Conservation (phyloP, 2,888 invertebrate species). For the Hirudinaria manillensis region DNA sequence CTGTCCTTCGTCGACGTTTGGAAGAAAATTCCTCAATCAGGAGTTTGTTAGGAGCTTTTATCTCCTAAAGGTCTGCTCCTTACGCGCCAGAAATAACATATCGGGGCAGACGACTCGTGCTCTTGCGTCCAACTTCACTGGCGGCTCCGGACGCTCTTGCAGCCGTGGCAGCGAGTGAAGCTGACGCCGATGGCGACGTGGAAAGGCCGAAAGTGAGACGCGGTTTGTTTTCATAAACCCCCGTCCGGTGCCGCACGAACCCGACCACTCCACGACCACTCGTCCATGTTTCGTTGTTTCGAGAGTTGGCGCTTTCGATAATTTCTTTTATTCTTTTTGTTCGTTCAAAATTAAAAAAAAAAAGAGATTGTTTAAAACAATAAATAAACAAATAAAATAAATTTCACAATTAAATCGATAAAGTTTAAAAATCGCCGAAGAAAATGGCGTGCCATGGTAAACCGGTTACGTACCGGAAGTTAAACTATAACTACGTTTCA, state of each 20-base stretch:
- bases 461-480: no score
- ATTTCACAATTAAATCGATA: not conserved
- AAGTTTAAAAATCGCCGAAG: no score
- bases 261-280: conserved; percentile 3
- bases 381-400: not conserved
- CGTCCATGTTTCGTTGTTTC: not conserved
- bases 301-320: not conserved
- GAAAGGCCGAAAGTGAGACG: not conserved
- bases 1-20: not conserved
- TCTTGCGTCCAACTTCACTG: no score
- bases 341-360: no score
- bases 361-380: not conserved
- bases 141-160: not conserved
- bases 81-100: conserved; percentile 1
- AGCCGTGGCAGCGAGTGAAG: not conserved
- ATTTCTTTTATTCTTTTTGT: no score
- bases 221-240: conserved; percentile 14
- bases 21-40: conserved; percentile 5
- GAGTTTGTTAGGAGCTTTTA: conserved; percentile 3
- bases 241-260: not conserved
- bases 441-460: no score
- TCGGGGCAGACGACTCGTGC: not conserved
- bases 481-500: no score
- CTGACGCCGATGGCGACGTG: not conserved
- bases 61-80: not conserved